Evolutionary conservation across 1,140 invertebrate species (phyloP), one percentile per base, ranked within the genome.

Genomic region (Drosophila equinoxialis): DNA sequence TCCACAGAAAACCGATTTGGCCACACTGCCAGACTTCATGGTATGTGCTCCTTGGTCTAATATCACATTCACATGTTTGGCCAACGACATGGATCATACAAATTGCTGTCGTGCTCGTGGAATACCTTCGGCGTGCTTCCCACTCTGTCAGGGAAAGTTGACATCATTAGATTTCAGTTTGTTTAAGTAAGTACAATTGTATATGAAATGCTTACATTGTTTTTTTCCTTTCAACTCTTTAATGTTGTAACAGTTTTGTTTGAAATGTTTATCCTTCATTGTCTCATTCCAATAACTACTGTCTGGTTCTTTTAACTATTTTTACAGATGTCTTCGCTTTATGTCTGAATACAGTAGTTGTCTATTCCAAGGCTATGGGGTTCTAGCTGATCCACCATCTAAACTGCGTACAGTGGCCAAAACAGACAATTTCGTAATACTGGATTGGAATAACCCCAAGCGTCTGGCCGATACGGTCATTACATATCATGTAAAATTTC

Each of bases 1-100:
- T 90, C 96, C 96, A 1, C 93, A 94, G 23, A 93, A 95, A 66
- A 93, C 94, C 2, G 93, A 94, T 59, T 91, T 93, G 33, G 93
- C 94, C 1, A 94, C 94, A 69, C 93, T 96, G 35, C 94, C 94
- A 0, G 96, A 97, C 91, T 93, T 97, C 76, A 97, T 97, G 95
- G 96, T 97, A 33, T 97, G 96, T 91, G 96, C 96, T 0, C 96
- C 96, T 0, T 97, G 96, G 95, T 96, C 96, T 1, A 94, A 95
- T 0, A 94, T 95, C 20, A 96, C 96, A 2, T 97, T 97, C 84
- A 94, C 94, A 3, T 97, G 96, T 85, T 92, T 97, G 59, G 95
- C 96, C 13, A 96, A 97, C 81, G 95, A 95, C 1, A 94, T 96
- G 68, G 96, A 97, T 92, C 96, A 97, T 92, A 95, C 95, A 1